These are phyloP conservation scores for Eristalinus sepulchralis DNA, from an alignment of 2,888 invertebrate species.

Conservation along the genomic window DNA sequence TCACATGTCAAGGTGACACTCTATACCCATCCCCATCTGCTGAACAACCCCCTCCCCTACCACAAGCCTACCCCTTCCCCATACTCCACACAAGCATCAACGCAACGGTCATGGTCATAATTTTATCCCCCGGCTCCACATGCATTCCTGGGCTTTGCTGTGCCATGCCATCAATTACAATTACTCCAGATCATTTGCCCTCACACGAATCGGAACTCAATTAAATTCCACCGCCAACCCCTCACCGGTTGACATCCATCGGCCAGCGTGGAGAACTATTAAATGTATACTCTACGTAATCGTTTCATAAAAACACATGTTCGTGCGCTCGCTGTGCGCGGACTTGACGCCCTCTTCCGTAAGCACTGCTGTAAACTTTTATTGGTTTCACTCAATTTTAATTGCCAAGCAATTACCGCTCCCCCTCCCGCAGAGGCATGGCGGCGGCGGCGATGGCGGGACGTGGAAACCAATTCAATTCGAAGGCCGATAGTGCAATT, in stretches of 20 bases:
- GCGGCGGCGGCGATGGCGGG: not conserved
- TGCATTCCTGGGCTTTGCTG: not conserved
- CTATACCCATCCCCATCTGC: too few species aligned
- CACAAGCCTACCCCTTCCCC: not conserved
- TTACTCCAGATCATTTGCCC: not conserved
- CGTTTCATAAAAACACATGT: constrained; percentile 19
- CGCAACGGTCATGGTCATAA: not conserved
- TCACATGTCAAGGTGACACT: too few species aligned
- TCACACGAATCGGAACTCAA: not conserved
- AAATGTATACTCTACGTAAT: not conserved
- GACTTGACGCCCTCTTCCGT: constrained; percentile 1
- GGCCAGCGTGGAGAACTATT: not conserved
- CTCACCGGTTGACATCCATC: not conserved
- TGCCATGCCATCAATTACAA: not conserved
- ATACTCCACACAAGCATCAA: not conserved
- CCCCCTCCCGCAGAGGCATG: not conserved
- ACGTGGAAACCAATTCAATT: not conserved
- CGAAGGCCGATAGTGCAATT: constrained; percentile 19
- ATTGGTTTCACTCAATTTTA: constrained; percentile 50
- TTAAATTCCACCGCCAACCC: not conserved
- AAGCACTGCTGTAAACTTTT: constrained; percentile 33
- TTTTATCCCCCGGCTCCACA: not conserved
- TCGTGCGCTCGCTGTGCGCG: not conserved
- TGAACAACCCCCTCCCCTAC: not conserved
- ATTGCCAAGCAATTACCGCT: constrained; percentile 48